Base-by-base conservation (phyloP, 2,797 vertebrate species). In the Sarcoramphus papa region DNA sequence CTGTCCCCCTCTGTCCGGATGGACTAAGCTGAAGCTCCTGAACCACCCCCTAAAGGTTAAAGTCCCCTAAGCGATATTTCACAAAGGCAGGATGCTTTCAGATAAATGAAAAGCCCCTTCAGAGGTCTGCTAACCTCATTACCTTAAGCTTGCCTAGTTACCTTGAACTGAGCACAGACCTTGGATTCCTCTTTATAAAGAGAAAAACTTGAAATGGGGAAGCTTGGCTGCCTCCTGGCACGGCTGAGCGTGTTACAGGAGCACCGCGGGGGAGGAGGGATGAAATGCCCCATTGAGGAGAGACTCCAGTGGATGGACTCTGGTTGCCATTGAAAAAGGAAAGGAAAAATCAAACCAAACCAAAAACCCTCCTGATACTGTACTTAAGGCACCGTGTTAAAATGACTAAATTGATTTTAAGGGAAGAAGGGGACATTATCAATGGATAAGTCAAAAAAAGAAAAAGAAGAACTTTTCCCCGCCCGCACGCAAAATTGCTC, bases 21-120 rank as follows among this genome's bases (percentile, higher is more conserved):
- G 37, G 9, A 17, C 45, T 60, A 43, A 85, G 57, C 10, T 7
- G 35, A 56, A 80, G 69, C 19, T 90, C 59, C 35, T 50, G 28
- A 70, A 18, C 5, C 16, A 7, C 40, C 8, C 9, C 35, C 31
- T 48, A 16, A 62, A 60, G 22, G 21, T 9, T 59, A 2, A 43
- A 17, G 27, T 81, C 43, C 13, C 53, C 7, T 6, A 65, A 50
- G 35, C 0, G 1, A 0, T 41, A 16, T 21, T n/a, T n/a, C 9
- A n/a, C 14, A 50, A 64, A 23, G 14, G 15, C 8, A 7, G 33
- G 54, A 16, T 1, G 0, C 15, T 60, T 83, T n/a, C 30, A 18
- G 25, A 16, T 62, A 67, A 76, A 72, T 12, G 12, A 57, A 85
- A 41, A 57, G 13, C 23, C 27, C 21, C 9, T 40, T 40, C 28